A percentile compares a stretch with the other conserved stretches of the same genome.
Conservation (phyloP, 2,113 vertebrate species). For the Jaculus jaculus region DNA sequence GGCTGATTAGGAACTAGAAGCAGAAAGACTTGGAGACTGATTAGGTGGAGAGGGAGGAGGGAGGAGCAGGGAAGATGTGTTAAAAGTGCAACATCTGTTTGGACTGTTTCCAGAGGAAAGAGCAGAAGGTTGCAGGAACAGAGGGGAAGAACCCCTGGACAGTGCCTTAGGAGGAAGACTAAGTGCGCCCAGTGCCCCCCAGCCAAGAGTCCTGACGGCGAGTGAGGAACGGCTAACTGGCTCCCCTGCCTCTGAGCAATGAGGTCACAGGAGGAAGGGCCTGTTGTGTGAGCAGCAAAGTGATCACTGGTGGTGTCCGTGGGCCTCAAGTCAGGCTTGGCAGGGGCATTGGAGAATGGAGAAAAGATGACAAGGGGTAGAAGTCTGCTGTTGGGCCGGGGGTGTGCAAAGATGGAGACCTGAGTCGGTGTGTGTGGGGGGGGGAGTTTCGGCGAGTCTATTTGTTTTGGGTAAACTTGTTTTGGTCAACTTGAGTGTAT, state of each 20-base stretch:
- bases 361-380: neutral
- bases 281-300: neutral
- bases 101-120: too few relatives aligned
- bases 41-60: neutral
- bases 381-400: neutral
- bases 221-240: neutral
- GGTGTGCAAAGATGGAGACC: neutral
- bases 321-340: neutral
- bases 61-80: neutral
- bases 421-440: too few relatives aligned
- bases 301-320: neutral
- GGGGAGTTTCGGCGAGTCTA: too few relatives aligned
- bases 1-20: too few relatives aligned
- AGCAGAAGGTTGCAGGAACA: neutral
- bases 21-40: too few relatives aligned
- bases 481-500: too few relatives aligned
- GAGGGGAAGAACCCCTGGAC: neutral
- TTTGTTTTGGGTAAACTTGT: too few relatives aligned
- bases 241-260: neutral
- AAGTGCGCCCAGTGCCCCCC: too few relatives aligned
- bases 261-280: neutral
- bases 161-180: constrained; percentile 1
- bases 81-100: too few relatives aligned
- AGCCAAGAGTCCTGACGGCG: neutral
- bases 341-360: neutral